These are phyloP conservation scores for Pluvialis apricaria DNA, from an alignment of 2,113 vertebrate species.

Conservation along the genomic window DNA sequence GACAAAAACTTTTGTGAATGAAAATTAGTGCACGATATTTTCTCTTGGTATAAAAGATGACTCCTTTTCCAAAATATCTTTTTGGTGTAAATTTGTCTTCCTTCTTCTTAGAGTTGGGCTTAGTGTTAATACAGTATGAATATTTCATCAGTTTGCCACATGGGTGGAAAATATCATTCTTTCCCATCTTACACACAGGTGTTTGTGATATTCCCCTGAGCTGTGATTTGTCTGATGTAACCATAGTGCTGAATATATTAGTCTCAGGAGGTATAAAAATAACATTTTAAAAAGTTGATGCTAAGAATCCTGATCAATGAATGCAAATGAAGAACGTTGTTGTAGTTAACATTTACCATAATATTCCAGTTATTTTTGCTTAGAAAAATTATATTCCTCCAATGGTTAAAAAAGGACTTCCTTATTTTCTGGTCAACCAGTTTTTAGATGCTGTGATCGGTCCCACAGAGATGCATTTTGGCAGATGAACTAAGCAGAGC, in stretches of 20 bases:
- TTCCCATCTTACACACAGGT: conserved; percentile 19
- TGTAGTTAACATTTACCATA: not conserved
- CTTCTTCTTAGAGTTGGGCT: not conserved
- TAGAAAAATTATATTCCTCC: not conserved
- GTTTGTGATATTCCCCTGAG: conserved; percentile 10
- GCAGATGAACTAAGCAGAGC: not conserved
- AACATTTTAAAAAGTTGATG: not conserved
- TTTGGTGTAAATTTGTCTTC: not conserved
- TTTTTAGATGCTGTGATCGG: not conserved
- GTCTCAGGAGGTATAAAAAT: not conserved
- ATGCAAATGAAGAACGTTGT: not conserved
- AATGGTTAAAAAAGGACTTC: not conserved
- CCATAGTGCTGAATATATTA: not conserved
- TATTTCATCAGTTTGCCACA: conserved; percentile 1
- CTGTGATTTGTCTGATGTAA: not conserved
- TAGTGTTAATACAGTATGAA: not conserved
- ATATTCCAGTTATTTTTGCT: not conserved
- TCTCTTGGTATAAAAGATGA: not conserved
- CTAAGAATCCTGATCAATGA: not conserved
- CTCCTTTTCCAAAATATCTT: not conserved
- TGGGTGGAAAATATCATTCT: conserved; percentile 16
- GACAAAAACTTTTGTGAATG: not conserved
- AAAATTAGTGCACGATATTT: not conserved
- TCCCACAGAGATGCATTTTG: conserved; percentile 14
- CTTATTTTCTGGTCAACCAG: not conserved